phyloP scores from a whole-genome alignment of 2,888 invertebrate genomes.

The Athripsodes cinereus region DNA sequence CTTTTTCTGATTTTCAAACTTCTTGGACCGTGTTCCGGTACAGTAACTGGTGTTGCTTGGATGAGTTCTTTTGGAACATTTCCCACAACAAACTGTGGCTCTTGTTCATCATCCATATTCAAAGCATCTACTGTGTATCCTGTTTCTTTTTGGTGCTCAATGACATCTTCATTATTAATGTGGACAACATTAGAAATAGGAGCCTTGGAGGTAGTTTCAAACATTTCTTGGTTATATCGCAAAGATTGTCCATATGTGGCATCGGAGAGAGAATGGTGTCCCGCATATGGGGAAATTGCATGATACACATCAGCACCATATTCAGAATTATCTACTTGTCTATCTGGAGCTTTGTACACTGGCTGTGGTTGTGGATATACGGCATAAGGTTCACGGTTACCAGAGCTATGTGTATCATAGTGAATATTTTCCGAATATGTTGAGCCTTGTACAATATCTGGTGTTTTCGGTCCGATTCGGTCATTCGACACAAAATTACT shows the following conservation, averaged over 20 bases:
- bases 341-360: conserved; percentile 22
- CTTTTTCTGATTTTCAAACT: conserved; percentile 39
- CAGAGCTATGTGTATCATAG: conserved; percentile 35
- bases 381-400: conserved; percentile 17
- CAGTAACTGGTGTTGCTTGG: conserved; percentile 52
- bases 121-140: conserved; percentile 36
- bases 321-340: conserved; percentile 11
- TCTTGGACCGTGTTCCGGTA: conserved; percentile 62
- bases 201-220: conserved; percentile 41
- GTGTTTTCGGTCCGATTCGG: conserved; percentile 41
- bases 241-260: conserved; percentile 43
- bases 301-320: conserved; percentile 19
- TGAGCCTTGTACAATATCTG: conserved; percentile 46
- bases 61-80: conserved; percentile 55
- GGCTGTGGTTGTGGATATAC: conserved; percentile 25
- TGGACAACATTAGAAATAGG: conserved; percentile 38
- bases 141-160: conserved; percentile 35
- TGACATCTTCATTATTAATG: conserved; percentile 43
- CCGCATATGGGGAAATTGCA: conserved; percentile 11
- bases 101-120: conserved; percentile 33
- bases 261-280: conserved; percentile 27
- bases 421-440: conserved; percentile 42
- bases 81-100: conserved; percentile 60
- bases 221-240: conserved; percentile 31
- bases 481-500: conserved; percentile 42